Percentiles rank a stretch among this genome's conserved stretches.
phyloP scores from a whole-genome alignment of 2,113 vertebrate genomes.

The Gasterosteus nipponicus region DNA sequence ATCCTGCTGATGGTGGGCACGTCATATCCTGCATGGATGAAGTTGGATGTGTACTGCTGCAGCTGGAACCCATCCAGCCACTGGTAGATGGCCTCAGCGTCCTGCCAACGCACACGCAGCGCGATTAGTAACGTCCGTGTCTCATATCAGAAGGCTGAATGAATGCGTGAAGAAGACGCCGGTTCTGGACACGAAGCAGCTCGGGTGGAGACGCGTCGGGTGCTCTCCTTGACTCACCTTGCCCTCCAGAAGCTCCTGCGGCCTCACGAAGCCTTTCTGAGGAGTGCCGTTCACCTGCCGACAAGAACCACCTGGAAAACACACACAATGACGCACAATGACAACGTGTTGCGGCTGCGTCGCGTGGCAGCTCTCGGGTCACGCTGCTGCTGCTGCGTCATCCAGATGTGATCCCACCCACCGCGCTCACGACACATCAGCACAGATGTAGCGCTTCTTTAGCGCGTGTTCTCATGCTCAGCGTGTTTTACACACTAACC shows the following conservation, averaged over 20 bases:
- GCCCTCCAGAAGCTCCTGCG: constrained; percentile 87
- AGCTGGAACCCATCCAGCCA: constrained; percentile 95
- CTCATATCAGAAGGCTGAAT: too few relatives aligned
- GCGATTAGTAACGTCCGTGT: too few relatives aligned
- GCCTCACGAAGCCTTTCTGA: constrained; percentile 84
- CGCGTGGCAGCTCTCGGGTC: background rate
- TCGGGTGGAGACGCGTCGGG: too few relatives aligned
- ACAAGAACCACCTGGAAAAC: constrained; percentile 67
- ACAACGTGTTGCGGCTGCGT: too few relatives aligned
- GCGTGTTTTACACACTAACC: too few relatives aligned
- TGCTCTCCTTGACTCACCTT: constrained; percentile 80
- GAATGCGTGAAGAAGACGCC: too few relatives aligned
- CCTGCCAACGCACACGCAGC: constrained; percentile 73
- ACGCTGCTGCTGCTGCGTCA: constrained; percentile 23
- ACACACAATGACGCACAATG: constrained; percentile 12
- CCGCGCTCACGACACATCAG: constrained; percentile 16
- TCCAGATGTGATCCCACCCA: constrained; percentile 25
- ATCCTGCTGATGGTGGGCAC: constrained; percentile 96
- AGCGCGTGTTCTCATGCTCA: constrained; percentile 1
- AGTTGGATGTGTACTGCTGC: constrained; percentile 91
- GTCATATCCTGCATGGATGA: constrained; percentile 90
- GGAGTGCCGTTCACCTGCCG: constrained; percentile 75
- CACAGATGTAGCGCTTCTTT: constrained; percentile 35
- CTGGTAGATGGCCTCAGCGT: constrained; percentile 93
- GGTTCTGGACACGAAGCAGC: too few relatives aligned